Percentiles rank a stretch among this genome's conserved stretches.
phyloP scores from a whole-genome alignment of 1,140 invertebrate species.

The Drosophila ficusphila region DNA sequence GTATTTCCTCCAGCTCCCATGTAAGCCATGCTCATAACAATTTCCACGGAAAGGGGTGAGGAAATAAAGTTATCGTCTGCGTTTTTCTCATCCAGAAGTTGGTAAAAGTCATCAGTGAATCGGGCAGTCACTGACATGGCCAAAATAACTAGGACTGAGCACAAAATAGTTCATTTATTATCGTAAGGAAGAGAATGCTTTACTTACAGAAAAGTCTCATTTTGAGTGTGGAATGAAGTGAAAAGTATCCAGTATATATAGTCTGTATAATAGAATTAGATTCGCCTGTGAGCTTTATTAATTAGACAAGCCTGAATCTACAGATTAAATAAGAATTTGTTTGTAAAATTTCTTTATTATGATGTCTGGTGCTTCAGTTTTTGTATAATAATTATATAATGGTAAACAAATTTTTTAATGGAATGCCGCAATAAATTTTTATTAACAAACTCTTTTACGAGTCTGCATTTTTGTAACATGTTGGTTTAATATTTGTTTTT shows the following conservation, averaged over 20 bases:
- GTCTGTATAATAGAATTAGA: not conserved
- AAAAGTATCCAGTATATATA: not conserved
- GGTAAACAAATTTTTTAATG: too few relatives aligned
- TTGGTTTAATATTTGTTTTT: too few relatives aligned
- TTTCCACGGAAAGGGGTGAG: conserved; percentile 79
- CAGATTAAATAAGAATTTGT: too few relatives aligned
- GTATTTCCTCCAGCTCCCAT: conserved; percentile 85
- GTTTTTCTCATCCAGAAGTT: not conserved
- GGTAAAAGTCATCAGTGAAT: not conserved
- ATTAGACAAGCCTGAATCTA: not conserved
- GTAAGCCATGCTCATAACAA: conserved; percentile 86
- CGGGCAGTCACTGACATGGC: not conserved
- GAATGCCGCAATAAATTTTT: too few relatives aligned
- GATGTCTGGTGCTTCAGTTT: too few relatives aligned
- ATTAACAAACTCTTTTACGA: too few relatives aligned
- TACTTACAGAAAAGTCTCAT: not conserved
- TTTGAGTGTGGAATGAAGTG: not conserved
- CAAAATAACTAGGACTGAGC: not conserved
- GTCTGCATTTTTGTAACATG: too few relatives aligned
- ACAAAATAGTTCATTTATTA: not conserved
- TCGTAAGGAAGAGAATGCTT: not conserved
- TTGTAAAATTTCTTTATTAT: too few relatives aligned
- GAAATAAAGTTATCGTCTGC: conserved; percentile 83
- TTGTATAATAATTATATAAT: too few relatives aligned
- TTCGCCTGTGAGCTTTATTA: not conserved